phyloP scores from a whole-genome alignment of 2,888 invertebrate genomes.

The Lepas anatifera region DNA sequence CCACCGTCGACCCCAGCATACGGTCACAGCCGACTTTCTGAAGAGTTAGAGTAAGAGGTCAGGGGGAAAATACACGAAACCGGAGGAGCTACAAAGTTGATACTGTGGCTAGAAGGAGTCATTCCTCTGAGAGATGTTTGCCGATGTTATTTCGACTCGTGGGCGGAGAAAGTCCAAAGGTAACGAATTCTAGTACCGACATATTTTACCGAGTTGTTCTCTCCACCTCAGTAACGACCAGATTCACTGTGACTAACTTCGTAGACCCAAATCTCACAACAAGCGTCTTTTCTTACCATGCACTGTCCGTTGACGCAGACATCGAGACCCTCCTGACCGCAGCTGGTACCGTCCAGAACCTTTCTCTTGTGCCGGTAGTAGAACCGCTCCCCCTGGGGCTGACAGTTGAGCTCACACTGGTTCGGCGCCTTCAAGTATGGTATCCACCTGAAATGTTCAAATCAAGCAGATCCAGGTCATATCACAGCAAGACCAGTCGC shows the following conservation, averaged over 20 bases:
- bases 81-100: too few relatives aligned
- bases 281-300: constrained; percentile 58
- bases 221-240: too few relatives aligned
- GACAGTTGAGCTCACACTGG: constrained; percentile 90
- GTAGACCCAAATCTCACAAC: too few relatives aligned
- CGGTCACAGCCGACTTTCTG: constrained; percentile 89
- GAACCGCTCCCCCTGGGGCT: constrained; percentile 80
- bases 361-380: constrained; percentile 72
- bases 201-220: too few relatives aligned
- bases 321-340: constrained; percentile 67
- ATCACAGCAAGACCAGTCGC: too few relatives aligned
- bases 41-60: constrained; percentile 20
- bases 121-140: too few relatives aligned
- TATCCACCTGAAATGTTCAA: constrained; percentile 19
- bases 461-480: background rate
- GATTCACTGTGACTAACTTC: too few relatives aligned
- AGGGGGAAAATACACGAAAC: too few relatives aligned
- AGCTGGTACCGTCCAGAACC: constrained; percentile 72
- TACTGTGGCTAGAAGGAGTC: too few relatives aligned
- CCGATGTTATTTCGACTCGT: too few relatives aligned
- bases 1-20: constrained; percentile 74
- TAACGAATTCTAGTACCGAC: too few relatives aligned
- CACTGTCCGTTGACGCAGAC: constrained; percentile 92
- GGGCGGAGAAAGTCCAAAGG: too few relatives aligned
- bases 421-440: constrained; percentile 77